Base-by-base conservation (phyloP, 2,113 vertebrate species). In the Cisticola juncidis region DNA sequence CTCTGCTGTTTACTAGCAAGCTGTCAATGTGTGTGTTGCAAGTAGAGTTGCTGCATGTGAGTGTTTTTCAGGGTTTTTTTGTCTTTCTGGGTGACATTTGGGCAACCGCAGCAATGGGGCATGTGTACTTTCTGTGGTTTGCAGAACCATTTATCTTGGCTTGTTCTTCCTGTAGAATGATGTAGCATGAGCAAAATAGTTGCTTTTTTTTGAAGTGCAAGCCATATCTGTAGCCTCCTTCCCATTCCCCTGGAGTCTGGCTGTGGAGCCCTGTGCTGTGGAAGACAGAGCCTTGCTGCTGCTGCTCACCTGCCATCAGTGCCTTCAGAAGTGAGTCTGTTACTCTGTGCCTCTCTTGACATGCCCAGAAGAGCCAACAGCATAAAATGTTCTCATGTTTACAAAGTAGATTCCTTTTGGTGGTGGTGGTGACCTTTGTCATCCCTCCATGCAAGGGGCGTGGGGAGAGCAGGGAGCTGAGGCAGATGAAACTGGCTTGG, bases 271-370 rank as follows among this genome's bases (percentile, higher is more conserved):
- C 23, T 61, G 26, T 53, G 1, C 74, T 47, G 86, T 31, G 86
- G 72, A 60, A 61, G 81, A 84, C 8, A 0, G 62, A 57, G 28
- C 42, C 36, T 70, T 56, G 61, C 36, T 64, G 84, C 51, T 65
- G 9, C 57, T 65, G 51, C 33, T 90, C 31, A 6, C 23, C 92
- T 74, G 69, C 81, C 79, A 29, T 54, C 60, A 2, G 33, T 61
- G 58, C 80, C 80, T 94, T 88, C 69, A 80, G 23, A 95, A 97
- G 97, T 97, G 91, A 97, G 97, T 97, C 44, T 86, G 18, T 51
- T 87, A 6, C 51, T 68, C 89, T 86, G 5, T 85, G 1, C 69
- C 57, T 78, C 51, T 77, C 17, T 38, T 66, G 65, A 26, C 8
- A 0, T 14, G 23, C 45, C 88, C n/a, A 57, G 70, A 65, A 72